Percentiles rank a stretch among this genome's conserved stretches.
These are phyloP conservation scores for Dermochelys coriacea DNA, from an alignment of 2,797 vertebrate species.

Conservation along the genomic window DNA sequence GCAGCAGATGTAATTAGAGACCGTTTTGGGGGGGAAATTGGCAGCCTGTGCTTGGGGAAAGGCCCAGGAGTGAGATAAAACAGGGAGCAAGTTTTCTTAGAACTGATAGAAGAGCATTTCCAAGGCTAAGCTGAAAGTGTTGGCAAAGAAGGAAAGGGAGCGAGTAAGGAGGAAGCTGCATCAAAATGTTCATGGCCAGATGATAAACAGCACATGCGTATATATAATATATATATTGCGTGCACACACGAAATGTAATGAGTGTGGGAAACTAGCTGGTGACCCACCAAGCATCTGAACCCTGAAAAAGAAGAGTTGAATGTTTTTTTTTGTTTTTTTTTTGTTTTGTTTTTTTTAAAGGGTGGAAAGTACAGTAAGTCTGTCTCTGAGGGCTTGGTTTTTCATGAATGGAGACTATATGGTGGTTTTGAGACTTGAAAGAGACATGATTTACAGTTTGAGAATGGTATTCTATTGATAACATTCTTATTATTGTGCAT, in stretches of 20 bases:
- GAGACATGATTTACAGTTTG: neutral
- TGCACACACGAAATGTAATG: too few relatives aligned
- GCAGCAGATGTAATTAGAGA: neutral
- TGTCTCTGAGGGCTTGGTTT: neutral
- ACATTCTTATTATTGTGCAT: neutral
- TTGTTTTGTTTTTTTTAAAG: neutral
- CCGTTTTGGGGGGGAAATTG: neutral
- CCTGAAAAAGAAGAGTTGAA: neutral
- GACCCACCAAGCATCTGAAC: neutral
- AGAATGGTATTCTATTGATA: neutral
- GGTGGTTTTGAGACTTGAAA: neutral
- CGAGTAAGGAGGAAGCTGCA: rapidly evolving
- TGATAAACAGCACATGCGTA: too few relatives aligned
- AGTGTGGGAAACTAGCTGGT: neutral
- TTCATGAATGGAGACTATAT: neutral
- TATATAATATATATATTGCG: too few relatives aligned
- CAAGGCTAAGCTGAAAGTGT: neutral
- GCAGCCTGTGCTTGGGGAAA: neutral
- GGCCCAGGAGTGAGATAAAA: neutral
- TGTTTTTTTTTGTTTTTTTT: neutral
- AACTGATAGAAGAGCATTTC: neutral
- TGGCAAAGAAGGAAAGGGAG: neutral
- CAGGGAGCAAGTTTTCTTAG: neutral
- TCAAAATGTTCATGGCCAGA: neutral
- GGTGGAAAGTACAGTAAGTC: neutral